Base-by-base conservation (phyloP, 2,888 invertebrate species). In the Nomada fucata region DNA sequence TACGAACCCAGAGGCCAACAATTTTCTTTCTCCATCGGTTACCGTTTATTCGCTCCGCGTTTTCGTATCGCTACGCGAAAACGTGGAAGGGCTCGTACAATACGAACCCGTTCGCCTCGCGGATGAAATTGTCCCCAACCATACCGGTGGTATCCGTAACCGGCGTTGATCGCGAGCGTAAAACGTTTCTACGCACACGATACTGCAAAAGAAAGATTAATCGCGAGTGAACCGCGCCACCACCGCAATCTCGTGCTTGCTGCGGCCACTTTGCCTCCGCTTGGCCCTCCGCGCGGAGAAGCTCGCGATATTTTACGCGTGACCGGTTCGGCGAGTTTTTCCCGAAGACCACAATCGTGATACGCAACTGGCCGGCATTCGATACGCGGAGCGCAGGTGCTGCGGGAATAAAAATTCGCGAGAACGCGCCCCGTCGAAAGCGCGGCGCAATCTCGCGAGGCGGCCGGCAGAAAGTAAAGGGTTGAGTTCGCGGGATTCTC, bases 261-360 rank as follows among this genome's bases (percentile, higher is more conserved):
- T 76, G 50, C 76, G 73, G 73, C 63, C 60, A 53, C 50, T 69
- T 79, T 76, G 65, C 83, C 63, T 80, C 73, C 59, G 81, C 77
- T 79, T 76, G 83, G 55, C 65, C 68, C 76, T 87, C 84, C 64
- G 75, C 79, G 84, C 87, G 81, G 50, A 73, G 76, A 74, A 74
- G 79, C 79, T 72, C 82, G 76, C 60, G 82, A 83, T 83, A 87
- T 88, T 86, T 88, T 81, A 88, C 83, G 84, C 86, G 65, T 83
- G 82, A 87, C 89, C 88, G 86, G 88, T 87, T 69, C 61, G 68
- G 67, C 88, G 75, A 86, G 84, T 84, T 87, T 90, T 87, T 86
- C 84, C 82, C 81, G 73, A 82, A 83, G 83, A 90, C 91, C 91
- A 83, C 91, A 90, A 86, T 84, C 81, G 78, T 81, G 84, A 82